A percentile compares a stretch with the other conserved stretches of the same genome.
Evolutionary conservation across 2,113 vertebrate genomes (phyloP).

Genomic region (Phainopepla nitens): DNA sequence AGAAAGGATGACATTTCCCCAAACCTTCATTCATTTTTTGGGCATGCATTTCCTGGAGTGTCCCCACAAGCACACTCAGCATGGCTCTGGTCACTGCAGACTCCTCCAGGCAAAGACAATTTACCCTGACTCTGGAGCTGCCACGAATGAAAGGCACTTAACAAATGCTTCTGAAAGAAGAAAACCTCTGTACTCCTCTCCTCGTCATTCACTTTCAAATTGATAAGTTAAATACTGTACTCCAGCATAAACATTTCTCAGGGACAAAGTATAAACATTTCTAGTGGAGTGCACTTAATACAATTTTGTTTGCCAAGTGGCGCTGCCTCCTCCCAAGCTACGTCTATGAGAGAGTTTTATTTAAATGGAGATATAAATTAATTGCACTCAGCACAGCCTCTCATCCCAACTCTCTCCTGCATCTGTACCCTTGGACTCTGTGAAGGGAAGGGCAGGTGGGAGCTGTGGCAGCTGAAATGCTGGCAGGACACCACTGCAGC

Average conservation of each 20-base stretch:
- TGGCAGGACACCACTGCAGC: background rate
- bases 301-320: constrained; percentile 57
- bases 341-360: constrained; percentile 28
- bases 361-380: constrained; percentile 58
- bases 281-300: constrained; percentile 62
- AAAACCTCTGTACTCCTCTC: constrained; percentile 22
- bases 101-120: background rate
- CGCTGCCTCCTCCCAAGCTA: constrained; percentile 14
- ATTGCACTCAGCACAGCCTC: constrained; percentile 40
- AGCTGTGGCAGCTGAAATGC: background rate
- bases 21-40: background rate
- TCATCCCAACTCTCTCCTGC: background rate
- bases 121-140: background rate
- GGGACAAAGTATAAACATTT: constrained; percentile 65
- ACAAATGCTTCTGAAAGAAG: constrained; percentile 37
- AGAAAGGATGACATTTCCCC: background rate
- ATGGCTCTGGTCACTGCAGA: background rate
- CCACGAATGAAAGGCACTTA: background rate
- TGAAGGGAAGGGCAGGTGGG: background rate
- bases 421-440: background rate
- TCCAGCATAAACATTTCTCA: constrained; percentile 59
- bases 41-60: background rate
- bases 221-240: constrained; percentile 57
- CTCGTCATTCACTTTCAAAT: constrained; percentile 32
- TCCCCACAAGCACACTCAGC: background rate